Conservation (phyloP, 2,113 vertebrate genomes). For the Cathartes aura region DNA sequence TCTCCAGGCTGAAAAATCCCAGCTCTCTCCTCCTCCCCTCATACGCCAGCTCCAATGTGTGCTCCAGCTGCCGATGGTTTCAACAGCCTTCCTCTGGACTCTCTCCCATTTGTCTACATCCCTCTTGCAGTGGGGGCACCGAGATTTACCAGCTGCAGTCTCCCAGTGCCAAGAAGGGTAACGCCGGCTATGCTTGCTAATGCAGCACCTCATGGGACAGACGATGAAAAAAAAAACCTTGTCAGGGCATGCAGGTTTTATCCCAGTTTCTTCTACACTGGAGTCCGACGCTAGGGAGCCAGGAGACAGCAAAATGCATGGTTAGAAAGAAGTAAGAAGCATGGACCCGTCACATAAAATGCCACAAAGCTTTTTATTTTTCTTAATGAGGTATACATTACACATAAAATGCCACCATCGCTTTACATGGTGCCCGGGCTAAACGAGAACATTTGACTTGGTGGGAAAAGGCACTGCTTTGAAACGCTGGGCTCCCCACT, state of each 20-base stretch:
- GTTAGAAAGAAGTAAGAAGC: neutral
- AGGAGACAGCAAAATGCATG: neutral
- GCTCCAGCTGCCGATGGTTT: neutral
- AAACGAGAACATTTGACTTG: neutral
- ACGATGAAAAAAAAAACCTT: neutral
- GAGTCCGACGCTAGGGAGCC: neutral
- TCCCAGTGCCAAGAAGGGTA: neutral
- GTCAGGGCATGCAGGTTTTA: neutral
- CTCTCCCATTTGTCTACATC: neutral
- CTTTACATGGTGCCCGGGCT: too few species aligned
- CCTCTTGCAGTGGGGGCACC: neutral
- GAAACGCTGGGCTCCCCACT: neutral
- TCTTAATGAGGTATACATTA: neutral
- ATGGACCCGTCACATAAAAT: neutral
- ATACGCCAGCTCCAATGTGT: fast-evolving
- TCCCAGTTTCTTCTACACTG: neutral
- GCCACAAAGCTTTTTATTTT: neutral
- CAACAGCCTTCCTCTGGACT: neutral
- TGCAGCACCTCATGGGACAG: neutral
- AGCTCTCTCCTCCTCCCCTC: too few species aligned
- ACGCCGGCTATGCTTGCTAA: neutral
- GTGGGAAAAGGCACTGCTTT: neutral
- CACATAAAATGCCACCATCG: neutral
- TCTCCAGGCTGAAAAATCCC: neutral
- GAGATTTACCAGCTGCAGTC: neutral